A percentile compares a stretch with the other conserved stretches of the same genome.
These are phyloP conservation scores for Heliocidaris tuberculata DNA, from an alignment of 35 echinoderm and acorn worm genomes.

Conservation along the genomic window DNA sequence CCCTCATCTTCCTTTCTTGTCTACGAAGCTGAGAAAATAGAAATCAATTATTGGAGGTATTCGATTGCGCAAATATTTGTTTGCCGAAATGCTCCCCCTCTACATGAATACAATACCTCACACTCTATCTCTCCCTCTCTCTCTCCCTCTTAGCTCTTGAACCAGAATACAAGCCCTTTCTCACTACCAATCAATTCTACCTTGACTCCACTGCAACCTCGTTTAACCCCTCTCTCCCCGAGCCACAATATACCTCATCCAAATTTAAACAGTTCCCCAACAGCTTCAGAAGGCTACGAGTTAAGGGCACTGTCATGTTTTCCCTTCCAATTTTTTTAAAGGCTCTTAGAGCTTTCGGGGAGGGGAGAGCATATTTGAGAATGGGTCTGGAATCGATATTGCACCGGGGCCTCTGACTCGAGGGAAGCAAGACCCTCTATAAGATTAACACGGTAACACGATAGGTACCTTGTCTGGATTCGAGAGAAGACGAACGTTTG, in stretches of 20 bases:
- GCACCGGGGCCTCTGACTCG: neutral
- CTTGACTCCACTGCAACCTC: neutral
- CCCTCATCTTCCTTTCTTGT: neutral
- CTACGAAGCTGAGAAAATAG: constrained; percentile 1
- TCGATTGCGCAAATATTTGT: constrained; percentile 11
- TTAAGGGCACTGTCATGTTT: neutral
- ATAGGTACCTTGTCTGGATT: neutral
- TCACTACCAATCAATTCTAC: neutral
- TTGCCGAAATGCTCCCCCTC: neutral
- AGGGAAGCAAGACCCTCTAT: constrained; percentile 31
- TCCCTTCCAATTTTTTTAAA: neutral
- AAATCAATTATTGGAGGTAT: constrained; percentile 6
- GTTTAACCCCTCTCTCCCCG: neutral
- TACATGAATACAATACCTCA: neutral
- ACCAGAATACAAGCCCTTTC: neutral
- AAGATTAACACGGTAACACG: constrained; percentile 11
- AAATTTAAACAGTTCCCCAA: neutral
- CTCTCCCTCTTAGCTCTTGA: neutral
- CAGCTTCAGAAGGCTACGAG: neutral
- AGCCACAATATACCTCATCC: neutral
- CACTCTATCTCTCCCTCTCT: neutral
- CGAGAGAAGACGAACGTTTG: neutral
- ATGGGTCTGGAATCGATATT: neutral
- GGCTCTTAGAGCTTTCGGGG: neutral
- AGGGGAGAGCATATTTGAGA: neutral